Base-by-base conservation (phyloP, 2,888 invertebrate species). In the Gandaritis pyraliata region DNA sequence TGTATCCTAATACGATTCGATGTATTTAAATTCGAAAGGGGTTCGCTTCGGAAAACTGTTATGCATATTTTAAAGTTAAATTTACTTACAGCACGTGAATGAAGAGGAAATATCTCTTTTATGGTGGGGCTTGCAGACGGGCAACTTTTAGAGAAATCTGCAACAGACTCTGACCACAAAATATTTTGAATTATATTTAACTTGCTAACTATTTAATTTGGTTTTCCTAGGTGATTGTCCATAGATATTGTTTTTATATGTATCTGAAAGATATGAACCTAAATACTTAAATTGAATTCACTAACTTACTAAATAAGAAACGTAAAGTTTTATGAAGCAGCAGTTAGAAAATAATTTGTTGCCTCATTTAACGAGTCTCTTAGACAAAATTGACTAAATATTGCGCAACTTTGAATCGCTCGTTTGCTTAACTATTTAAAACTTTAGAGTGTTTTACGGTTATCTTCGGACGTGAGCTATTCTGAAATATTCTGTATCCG, bases 1-100 rank as follows among this genome's bases (percentile, higher is more conserved):
- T 89, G 90, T 88, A 86, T 88, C 89, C 86, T 92, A 91, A 91
- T 90, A 90, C 85, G 85, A 83, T 71, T 82, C 82, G 83, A 87
- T 89, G 86, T 88, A 86, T 91, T 91, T 90, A 90, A 91, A 90
- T 91, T 91, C 83, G 74, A 85, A 84, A 85, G 85, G 83, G 86
- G 88, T 84, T 86, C 90, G 88, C 89, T 86, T 89, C 78, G 89
- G 90, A 89, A 90, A 91, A 90, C 90, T 90, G 90, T 91, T 90
- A 90, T 89, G 90, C 91, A 92, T 92, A 92, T 91, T 90, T 92
- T 90, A 91, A 91, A 90, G 87, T 90, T 84, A 88, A 90, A 91
- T 91, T 90, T 91, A 90, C 90, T 89, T 88, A 85, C 81, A 80
- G 71, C 74, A 76, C 73, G 81, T 78, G 87, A 86, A 86, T 83